Conservation (phyloP, 2,797 vertebrate genomes). For the Pelobates cultripes region DNA sequence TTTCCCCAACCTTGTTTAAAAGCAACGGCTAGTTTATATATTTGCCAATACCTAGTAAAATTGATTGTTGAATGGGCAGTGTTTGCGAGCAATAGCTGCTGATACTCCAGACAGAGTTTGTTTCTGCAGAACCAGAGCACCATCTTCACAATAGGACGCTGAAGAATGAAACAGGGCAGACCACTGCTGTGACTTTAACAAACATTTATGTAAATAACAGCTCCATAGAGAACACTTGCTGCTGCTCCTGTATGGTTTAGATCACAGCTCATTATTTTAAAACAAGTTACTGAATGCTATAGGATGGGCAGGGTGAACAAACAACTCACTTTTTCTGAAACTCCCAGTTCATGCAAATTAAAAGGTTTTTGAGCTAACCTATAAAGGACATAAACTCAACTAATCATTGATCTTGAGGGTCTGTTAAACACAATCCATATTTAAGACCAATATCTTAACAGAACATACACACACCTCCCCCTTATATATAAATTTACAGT, state of each 20-base stretch:
- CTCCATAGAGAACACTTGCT: not conserved
- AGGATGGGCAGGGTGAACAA: not conserved
- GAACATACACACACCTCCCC: too few relatives aligned
- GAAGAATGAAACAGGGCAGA: not conserved
- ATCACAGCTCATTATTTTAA: not conserved
- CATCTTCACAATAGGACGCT: not conserved
- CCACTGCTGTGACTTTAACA: not conserved
- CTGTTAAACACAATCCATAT: too few relatives aligned
- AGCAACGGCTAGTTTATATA: not conserved
- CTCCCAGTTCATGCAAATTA: too few relatives aligned
- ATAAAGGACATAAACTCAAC: too few relatives aligned
- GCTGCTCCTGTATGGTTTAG: not conserved
- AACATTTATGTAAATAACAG: not conserved
- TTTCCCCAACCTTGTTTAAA: not conserved
- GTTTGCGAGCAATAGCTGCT: not conserved
- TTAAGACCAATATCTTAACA: too few relatives aligned
- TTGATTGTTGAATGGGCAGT: not conserved
- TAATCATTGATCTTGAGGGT: too few relatives aligned
- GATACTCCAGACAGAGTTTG: not conserved
- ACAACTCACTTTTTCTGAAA: constrained; percentile 2
- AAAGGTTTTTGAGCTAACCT: too few relatives aligned
- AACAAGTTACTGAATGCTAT: not conserved
- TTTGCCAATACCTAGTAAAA: not conserved
- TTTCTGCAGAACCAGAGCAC: not conserved
- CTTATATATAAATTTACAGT: too few relatives aligned